Evolutionary conservation across 2,797 vertebrate species (phyloP), one percentile per base, ranked within the genome.

Genomic region (Balearica regulorum): DNA sequence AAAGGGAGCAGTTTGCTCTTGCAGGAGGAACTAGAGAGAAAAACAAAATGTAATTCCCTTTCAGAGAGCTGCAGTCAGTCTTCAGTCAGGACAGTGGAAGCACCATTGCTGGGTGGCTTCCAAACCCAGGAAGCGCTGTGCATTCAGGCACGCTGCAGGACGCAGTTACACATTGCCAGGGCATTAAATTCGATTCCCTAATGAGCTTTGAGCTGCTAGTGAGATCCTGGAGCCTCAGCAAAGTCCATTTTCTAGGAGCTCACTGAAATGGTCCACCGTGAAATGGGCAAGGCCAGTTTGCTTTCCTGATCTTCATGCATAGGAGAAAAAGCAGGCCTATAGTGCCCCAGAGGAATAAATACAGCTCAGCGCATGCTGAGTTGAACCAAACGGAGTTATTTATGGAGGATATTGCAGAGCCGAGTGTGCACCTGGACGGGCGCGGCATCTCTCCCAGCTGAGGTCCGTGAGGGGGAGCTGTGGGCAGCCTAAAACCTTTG

Each of bases 221-320:
- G 29, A 61, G 72, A 65, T 54, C 41, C 1, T 1, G 37, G 80
- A 89, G 46, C 31, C 39, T 25, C 51, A 78, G 51, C 24, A 28
- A 72, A 31, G 9, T 44, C 35, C 44, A 5, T 88, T 88, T 78
- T n/a, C n/a, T 44, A 28, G 37, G 26, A 90, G 14, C 28, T 55
- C 1, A 1, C 10, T 73, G 22, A 35, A 44, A 76, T 14, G 33
- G 41, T n/a, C 35, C 43, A 33, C 55, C 55, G 51, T 1, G 6
- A 65, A 80, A 53, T 0, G 0, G 39, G 9, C 8, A 4, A 0
- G 4, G 49, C 17, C 0, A 0, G 5, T 49, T 39, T 51, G 15
- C 29, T 79, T 39, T 83, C 58, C 58, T 33, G 20, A 37, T 70
- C 39, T 57, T 43, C 19, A 24, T 3, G 18, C 5, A 6, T 0